Evolutionary conservation across 2,888 invertebrate species (phyloP).

Genomic region (Brenthis daphne): DNA sequence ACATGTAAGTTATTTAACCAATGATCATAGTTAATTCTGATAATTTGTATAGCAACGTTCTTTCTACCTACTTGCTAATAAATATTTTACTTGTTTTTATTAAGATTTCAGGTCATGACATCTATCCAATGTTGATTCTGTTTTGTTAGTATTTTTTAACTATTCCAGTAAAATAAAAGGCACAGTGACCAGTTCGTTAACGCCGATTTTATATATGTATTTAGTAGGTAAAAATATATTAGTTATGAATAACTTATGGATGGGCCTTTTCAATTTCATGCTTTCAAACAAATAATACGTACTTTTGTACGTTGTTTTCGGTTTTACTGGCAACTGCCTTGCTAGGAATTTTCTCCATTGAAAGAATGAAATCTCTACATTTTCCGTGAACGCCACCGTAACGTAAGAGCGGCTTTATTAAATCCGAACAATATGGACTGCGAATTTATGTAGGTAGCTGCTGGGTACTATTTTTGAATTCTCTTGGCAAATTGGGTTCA

Average conservation of each 20-base stretch:
- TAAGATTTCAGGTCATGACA: not conserved
- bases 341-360: slow-evolving; percentile 5
- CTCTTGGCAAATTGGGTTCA: slow-evolving; percentile 4
- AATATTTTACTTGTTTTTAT: not conserved
- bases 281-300: not conserved
- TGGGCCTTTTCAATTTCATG: too few relatives aligned
- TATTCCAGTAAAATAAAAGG: too few relatives aligned
- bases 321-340: not conserved
- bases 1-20: slow-evolving; percentile 1
- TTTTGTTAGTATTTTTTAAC: too few relatives aligned
- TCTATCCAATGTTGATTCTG: too few relatives aligned
- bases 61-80: not conserved
- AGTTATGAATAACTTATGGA: too few relatives aligned
- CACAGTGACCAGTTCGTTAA: too few relatives aligned
- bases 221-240: too few relatives aligned
- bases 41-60: slow-evolving; percentile 6
- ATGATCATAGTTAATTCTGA: slow-evolving; percentile 5
- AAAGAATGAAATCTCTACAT: slow-evolving; percentile 6
- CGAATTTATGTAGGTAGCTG: slow-evolving; percentile 13
- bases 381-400: slow-evolving; percentile 13
- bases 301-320: not conserved
- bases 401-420: slow-evolving; percentile 19
- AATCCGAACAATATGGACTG: slow-evolving; percentile 17
- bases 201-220: too few relatives aligned
- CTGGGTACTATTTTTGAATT: slow-evolving; percentile 17